A percentile compares a stretch with the other conserved stretches of the same genome.
These are phyloP conservation scores for Hippopotamus amphibius DNA, from an alignment of 2,113 vertebrate species.

Conservation along the genomic window DNA sequence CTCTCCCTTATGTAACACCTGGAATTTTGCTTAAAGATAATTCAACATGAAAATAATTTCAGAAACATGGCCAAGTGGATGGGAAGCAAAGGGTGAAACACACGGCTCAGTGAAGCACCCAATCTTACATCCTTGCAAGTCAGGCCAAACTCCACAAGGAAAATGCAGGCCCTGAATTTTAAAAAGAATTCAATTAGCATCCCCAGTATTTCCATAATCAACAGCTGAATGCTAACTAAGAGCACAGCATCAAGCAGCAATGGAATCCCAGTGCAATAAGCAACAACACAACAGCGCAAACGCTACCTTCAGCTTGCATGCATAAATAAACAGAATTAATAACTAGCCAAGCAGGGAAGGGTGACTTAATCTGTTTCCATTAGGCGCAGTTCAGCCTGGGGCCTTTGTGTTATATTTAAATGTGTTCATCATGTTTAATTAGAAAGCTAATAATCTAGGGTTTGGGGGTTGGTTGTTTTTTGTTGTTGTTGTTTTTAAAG, in stretches of 20 bases:
- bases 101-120: neutral
- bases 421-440: slow-evolving; percentile 89
- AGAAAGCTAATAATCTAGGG: slow-evolving; percentile 86
- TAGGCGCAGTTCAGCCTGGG: slow-evolving; percentile 84
- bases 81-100: neutral
- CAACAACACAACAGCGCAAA: slow-evolving; percentile 76
- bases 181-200: slow-evolving; percentile 80
- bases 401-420: slow-evolving; percentile 88
- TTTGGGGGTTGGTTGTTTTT: slow-evolving; percentile 42
- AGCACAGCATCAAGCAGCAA: slow-evolving; percentile 77
- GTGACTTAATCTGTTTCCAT: slow-evolving; percentile 88
- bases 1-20: neutral
- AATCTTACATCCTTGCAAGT: neutral
- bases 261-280: slow-evolving; percentile 83
- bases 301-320: slow-evolving; percentile 83
- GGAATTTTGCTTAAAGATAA: neutral
- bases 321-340: slow-evolving; percentile 88
- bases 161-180: slow-evolving; percentile 65
- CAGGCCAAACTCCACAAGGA: slow-evolving; percentile 54
- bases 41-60: slow-evolving; percentile 17
- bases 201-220: slow-evolving; percentile 75
- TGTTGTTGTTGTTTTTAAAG: neutral
- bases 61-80: neutral
- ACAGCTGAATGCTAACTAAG: slow-evolving; percentile 84
- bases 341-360: slow-evolving; percentile 84